Base-by-base conservation (phyloP, 2,113 vertebrate genomes). In the Petrocephalus microphthalmus region DNA sequence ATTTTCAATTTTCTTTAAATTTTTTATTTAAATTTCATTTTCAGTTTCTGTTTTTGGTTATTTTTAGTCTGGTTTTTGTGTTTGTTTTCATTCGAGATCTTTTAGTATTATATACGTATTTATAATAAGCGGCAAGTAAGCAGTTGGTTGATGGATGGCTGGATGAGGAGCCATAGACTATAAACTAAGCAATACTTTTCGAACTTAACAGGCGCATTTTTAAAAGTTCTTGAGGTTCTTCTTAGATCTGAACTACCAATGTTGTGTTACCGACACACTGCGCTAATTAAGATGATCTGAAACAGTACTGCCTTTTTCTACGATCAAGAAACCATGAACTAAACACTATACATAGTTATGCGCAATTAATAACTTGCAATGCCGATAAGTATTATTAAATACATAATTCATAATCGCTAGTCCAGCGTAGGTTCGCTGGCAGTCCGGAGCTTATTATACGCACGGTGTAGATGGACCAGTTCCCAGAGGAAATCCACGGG, bases 91-190 rank as follows among this genome's bases (percentile, higher is more conserved):
- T n/a, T 74, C 29, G 11, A 17, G 11, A 37, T 74, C 33, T 74
- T 74, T 74, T 74, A 74, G 71, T 42, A 74, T 74, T 74, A 42
- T 37, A 74, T 74, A 64, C 57, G 67, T 74, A 74, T 37, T 74
- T 74, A 74, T 17, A 74, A 29, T 7, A n/a, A n/a, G n/a, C n/a
- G n/a, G n/a, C n/a, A 13, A 15, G 17, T 74, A 74, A 74, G 29
- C 13, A 74, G 4, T 37, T 74, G 29, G 25, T 17, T 74, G 67
- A 10, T 74, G 67, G 29, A 74, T 37, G 67, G 33, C 11, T 37
- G 5, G 56, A 60, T 60, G 57, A 42, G 37, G 6, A 74, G 71
- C 17, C 29, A 74, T 74, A 74, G 67, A 37, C 67, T 33, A 33
- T 33, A 74, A 74, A 74, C 15, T 37, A 74, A 37, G 5, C n/a